Evolutionary conservation across 2,888 invertebrate species (phyloP).

Genomic region (Mesorhabditis sp.): DNA sequence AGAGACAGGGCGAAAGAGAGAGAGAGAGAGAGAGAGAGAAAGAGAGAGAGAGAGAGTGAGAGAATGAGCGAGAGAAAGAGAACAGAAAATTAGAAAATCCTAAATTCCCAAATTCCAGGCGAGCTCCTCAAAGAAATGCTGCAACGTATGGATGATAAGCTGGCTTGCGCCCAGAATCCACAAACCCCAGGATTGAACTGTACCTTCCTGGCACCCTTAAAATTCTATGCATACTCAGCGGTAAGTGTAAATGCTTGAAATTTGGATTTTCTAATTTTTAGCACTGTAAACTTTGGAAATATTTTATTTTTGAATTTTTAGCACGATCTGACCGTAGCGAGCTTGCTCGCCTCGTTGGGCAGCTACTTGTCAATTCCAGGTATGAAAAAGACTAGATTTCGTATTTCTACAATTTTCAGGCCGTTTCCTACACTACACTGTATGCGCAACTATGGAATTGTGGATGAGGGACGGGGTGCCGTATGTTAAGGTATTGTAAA

Average conservation of each 20-base stretch:
- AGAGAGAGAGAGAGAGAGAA: too few relatives aligned
- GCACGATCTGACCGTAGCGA: neutral
- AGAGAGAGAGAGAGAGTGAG: too few relatives aligned
- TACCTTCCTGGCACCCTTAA: neutral
- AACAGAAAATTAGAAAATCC: too few relatives aligned
- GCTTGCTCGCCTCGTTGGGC: slow-evolving; percentile 1
- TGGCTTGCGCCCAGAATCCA: neutral
- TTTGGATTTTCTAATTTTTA: neutral
- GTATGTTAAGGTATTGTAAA: slow-evolving; percentile 2
- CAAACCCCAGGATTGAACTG: neutral
- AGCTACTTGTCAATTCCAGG: neutral
- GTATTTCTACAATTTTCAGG: neutral
- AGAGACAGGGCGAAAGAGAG: too few relatives aligned
- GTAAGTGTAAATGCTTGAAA: neutral
- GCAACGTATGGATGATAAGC: neutral
- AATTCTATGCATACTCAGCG: slow-evolving; percentile 6
- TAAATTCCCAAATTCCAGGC: too few relatives aligned
- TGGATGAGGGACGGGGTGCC: slow-evolving; percentile 3
- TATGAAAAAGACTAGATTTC: too few relatives aligned
- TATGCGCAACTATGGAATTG: neutral
- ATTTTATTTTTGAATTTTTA: neutral
- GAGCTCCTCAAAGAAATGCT: slow-evolving; percentile 4
- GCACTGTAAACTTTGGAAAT: neutral
- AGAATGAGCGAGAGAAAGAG: too few relatives aligned
- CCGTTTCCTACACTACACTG: neutral